phyloP scores from a whole-genome alignment of 2,888 invertebrate species.

The Argyra leucocephala region DNA sequence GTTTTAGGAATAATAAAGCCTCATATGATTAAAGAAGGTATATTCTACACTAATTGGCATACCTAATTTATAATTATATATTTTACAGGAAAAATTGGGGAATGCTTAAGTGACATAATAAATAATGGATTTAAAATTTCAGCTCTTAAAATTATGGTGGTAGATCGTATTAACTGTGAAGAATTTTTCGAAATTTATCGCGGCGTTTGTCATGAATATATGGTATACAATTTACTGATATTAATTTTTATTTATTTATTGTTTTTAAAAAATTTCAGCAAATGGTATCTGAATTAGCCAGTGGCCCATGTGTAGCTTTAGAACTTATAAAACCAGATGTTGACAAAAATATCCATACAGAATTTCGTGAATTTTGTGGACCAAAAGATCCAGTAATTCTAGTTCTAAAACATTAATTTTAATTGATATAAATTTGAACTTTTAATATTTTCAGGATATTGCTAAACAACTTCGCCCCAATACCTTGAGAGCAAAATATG shows the following conservation, averaged over 20 bases:
- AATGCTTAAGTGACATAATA: conserved; percentile 62
- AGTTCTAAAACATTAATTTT: conserved; percentile 34
- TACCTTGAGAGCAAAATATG: conserved; percentile 75
- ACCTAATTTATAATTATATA: background rate
- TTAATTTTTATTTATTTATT: conserved; percentile 9
- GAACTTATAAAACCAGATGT: conserved; percentile 63
- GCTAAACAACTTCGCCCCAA: conserved; percentile 74
- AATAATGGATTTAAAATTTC: conserved; percentile 69
- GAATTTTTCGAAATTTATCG: conserved; percentile 91
- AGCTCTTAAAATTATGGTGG: conserved; percentile 67
- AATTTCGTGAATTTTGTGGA: conserved; percentile 76
- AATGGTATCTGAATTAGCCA: conserved; percentile 74
- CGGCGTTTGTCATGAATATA: conserved; percentile 71
- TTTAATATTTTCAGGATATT: conserved; percentile 54
- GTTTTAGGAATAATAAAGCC: conserved; percentile 83
- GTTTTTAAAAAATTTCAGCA: conserved; percentile 48
- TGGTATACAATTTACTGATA: conserved; percentile 41
- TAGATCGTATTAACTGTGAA: conserved; percentile 74
- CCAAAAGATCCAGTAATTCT: conserved; percentile 90
- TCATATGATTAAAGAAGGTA: conserved; percentile 70
- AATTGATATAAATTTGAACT: conserved; percentile 9
- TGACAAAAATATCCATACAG: conserved; percentile 49
- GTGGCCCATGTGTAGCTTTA: conserved; percentile 77
- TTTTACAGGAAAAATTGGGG: conserved; percentile 47
- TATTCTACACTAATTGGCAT: background rate